Base-by-base conservation (phyloP, 1,140 invertebrate species). In the Zaprionus camerounensis region DNA sequence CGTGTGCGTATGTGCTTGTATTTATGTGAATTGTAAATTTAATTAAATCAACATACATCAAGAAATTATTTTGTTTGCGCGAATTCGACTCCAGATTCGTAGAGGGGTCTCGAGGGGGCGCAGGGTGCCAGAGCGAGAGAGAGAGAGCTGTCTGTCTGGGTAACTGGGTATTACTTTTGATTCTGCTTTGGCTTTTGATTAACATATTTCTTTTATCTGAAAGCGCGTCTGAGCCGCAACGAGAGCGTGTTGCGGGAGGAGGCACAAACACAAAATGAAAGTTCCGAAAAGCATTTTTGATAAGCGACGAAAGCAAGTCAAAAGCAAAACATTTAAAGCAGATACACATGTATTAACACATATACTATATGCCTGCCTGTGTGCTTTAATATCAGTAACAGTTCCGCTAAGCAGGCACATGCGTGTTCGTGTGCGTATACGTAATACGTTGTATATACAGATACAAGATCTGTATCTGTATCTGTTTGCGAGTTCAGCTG, bases 201-300 rank as follows among this genome's bases (percentile, higher is more conserved):
- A 76, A 76, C 74, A 76, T 76, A 73, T 76, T 76, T 72, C 69
- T 76, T 76, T 76, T 76, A 76, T 72, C 70, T 76, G 74, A 65
- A 53, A 58, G 55, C 22, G 51, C 41, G 24, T 38, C 22, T 38
- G 38, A 61, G 17, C 44, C 31, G 44, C 38, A 58, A 12, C 7
- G 13, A 63, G 26, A 49, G 12, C 7, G 13, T 12, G 13, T n/a
- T 3, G 46, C 2, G 22, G 24, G 7, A 2, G 1, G 24, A 34
- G 3, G 7, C 31, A 15, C 22, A 2, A 36, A 22, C 13, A 15
- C 28, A n/a, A 17, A 66, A 71, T 57, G 38, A 36, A 76, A 66
- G 62, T 66, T 71, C 26, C 65, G 46, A 66, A 28, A 53, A 71
- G 58, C 31, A 67, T 51, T 58, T 67, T 59, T 53, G 22, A 58